A percentile compares a stretch with the other conserved stretches of the same genome.
Evolutionary conservation across 2,888 invertebrate species (phyloP).

Genomic region (Rhingia rostrata): DNA sequence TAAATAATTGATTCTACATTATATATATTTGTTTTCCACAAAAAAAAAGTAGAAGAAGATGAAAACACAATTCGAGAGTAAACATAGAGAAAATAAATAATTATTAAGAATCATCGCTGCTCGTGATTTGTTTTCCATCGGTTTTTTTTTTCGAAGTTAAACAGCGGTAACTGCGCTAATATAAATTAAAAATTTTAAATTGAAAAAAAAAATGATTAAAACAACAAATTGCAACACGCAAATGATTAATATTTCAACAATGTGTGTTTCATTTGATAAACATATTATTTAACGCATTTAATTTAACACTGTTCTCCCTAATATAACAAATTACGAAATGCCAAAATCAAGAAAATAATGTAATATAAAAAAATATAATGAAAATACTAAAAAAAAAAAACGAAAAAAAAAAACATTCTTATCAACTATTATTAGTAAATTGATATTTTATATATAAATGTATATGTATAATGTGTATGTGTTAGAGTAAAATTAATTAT

Average conservation of each 20-base stretch:
- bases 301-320: slow-evolving; percentile 19
- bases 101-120: slow-evolving; percentile 42
- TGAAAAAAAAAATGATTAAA: slow-evolving; percentile 15
- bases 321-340: slow-evolving; percentile 50
- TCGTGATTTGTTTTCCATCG: not conserved
- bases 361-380: not conserved
- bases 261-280: slow-evolving; percentile 23
- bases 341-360: slow-evolving; percentile 64
- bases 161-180: slow-evolving; percentile 4
- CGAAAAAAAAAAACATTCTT: slow-evolving; percentile 57
- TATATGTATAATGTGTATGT: slow-evolving; percentile 60
- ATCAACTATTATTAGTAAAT: slow-evolving; percentile 67
- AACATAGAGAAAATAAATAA: slow-evolving; percentile 38
- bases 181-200: slow-evolving; percentile 33
- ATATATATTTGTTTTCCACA: slow-evolving; percentile 16
- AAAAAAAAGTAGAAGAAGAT: slow-evolving; percentile 32
- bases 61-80: slow-evolving; percentile 37
- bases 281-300: slow-evolving; percentile 6
- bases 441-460: slow-evolving; percentile 60
- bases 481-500: slow-evolving; percentile 59
- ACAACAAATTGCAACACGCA: slow-evolving; percentile 6
- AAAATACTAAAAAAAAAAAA: slow-evolving; percentile 32
- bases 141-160: not conserved
- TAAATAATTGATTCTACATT: slow-evolving; percentile 15
- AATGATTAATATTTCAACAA: slow-evolving; percentile 12